Evolutionary conservation across 2,888 invertebrate genomes (phyloP), one percentile per base, ranked within the genome.

Genomic region (Pandemis cinnamomeana): DNA sequence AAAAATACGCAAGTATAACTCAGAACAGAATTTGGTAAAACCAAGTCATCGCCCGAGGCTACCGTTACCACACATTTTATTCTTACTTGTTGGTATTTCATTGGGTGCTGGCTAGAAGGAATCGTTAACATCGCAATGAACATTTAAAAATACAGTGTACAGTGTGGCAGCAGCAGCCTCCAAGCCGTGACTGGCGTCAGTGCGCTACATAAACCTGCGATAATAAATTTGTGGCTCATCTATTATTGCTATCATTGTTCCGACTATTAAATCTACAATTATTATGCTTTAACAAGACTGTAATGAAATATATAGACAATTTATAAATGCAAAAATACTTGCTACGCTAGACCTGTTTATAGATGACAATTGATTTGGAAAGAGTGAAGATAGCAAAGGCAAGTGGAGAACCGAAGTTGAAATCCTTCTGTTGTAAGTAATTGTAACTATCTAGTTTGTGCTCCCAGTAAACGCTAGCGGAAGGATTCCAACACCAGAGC

Each of bases 251-350:
- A 76, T 75, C 72, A 75, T 75, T 76, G 76, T 76, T 71, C 67
- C 66, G 73, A 66, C 62, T 69, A 71, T 62, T 42, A 70, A 44
- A 73, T 75, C 79, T 78, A 80, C 80, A 80, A 75, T 76, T 86
- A 87, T 86, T 86, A 87, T 87, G 87, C 87, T 80, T 83, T 80
- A 81, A 2, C 80, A 82, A 81, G 77, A 82, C 64, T 71, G 61
- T 60, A 71, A 68, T 72, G 51, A 66, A 55, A 48, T 48, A 46
- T 71, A 66, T 51, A 60, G 66, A 27, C 58, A 80, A 77, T 79
- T 77, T 78, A 81, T 86, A 87, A 87, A 86, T 88, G 86, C 85
- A 86, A 84, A 83, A 82, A 81, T 82, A 83, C 82, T 82, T 77
- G 80, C 81, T 83, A 82, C 66, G 44, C 51, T 61, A 67, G 68